Evolutionary conservation across 2,113 vertebrate genomes (phyloP), one percentile per base, ranked within the genome.

Genomic region (Microtus oregoni): DNA sequence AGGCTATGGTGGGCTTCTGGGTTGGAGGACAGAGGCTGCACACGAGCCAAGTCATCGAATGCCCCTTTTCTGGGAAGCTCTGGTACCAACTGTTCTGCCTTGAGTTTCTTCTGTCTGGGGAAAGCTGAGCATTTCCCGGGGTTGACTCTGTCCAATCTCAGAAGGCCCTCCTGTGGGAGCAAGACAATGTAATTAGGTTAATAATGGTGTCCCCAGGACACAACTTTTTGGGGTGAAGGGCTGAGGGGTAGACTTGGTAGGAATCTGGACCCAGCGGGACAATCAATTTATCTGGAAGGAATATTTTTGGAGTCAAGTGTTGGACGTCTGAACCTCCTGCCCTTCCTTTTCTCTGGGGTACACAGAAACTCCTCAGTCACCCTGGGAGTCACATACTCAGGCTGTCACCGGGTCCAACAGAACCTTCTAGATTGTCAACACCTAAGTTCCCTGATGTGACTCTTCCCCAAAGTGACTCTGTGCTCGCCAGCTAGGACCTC

Each of bases 61-160:
- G 38, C 12, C 44, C 32, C 24, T 7, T 7, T 8, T 22, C 38
- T 14, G 0, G 26, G n/a, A 26, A 67, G 28, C 0, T 15, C 1
- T 0, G 47, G 58, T 0, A 3, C 22, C 0, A 0, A 14, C 52
- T 55, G 5, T n/a, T 2, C 47, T 0, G 58, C 7, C 22, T 22
- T 28, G 0, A 0, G 7, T 50, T 24, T 41, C 52, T 55, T 19
- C 26, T 12, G 11, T 41, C 50, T n/a, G 61, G 12, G n/a, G 22
- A 7, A 44, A 65, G 58, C 35, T 11, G 41, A n/a, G 19, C 2
- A 0, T 28, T 50, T 63, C 61, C n/a, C 14, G 0, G 0, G 3
- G 22, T 30, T 26, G 41, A 13, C 82, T 76, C 38, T n/a, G n/a
- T 7, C 19, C 22, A 6, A 4, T 44, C 14, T n/a, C 0, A n/a